Percentiles rank a stretch among this genome's conserved stretches.
Evolutionary conservation across 2,888 invertebrate genomes (phyloP).

Genomic region (Sicus ferrugineus): DNA sequence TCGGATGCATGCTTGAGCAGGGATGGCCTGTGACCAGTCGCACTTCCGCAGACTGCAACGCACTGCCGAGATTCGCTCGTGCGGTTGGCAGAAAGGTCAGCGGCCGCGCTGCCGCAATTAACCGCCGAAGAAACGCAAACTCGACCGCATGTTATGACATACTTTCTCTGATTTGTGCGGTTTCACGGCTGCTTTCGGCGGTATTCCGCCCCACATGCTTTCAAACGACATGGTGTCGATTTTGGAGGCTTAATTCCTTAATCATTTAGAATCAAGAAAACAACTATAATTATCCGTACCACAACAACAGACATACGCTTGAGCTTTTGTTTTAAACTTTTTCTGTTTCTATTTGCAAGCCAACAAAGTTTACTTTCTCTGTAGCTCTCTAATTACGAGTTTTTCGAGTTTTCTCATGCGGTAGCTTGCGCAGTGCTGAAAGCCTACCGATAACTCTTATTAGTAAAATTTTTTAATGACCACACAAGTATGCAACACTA

Average conservation of each 20-base stretch:
- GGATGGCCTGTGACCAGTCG: too few species aligned
- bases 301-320: background rate
- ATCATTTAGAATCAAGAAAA: constrained; percentile 3
- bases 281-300: background rate
- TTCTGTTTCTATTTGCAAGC: background rate
- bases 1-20: background rate
- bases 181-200: background rate
- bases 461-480: background rate
- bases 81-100: background rate
- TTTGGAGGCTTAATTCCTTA: background rate
- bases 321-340: too few species aligned
- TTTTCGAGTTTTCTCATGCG: constrained; percentile 23
- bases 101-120: constrained; percentile 4
- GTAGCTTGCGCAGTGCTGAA: too few species aligned
- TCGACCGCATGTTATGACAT: constrained; percentile 20
- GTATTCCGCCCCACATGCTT: too few species aligned
- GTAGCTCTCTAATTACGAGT: constrained; percentile 8
- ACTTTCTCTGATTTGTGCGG: constrained; percentile 27
- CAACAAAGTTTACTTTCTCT: constrained; percentile 30
- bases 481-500: background rate
- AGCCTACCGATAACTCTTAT: too few species aligned
- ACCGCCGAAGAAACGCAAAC: constrained; percentile 13
- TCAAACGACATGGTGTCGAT: background rate
- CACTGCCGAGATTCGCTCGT: background rate
- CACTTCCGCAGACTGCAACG: too few species aligned